Base-by-base conservation (phyloP, 2,888 invertebrate genomes). In the Heliconius aoede region DNA sequence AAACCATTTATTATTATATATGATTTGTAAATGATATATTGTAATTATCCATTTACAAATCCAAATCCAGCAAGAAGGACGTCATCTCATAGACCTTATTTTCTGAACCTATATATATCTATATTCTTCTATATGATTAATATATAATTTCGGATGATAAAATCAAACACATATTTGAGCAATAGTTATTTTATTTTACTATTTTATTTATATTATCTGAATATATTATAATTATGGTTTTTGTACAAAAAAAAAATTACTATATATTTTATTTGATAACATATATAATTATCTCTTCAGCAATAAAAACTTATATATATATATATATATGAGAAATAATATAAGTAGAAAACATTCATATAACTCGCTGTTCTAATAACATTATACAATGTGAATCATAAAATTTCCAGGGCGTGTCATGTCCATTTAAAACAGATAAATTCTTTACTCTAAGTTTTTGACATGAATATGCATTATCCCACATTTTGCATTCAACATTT, bases 151-250 rank as follows among this genome's bases (percentile, higher is more conserved):
- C 32, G 32, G 9, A 32, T 32, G 9, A 58, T 26, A 24, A 58
- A 69, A 51, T 69, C 9, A 69, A 69, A 69, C 68, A 51, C 28
- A 69, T 8, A 4, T 24, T 28, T 28, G 51, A 69, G 68, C 68
- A 69, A 68, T 69, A 51, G n/a, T 69, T 30, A 26, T 24, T 69
- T 28, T 69, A 69, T 69, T 55, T 26, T 30, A 4, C 30, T 46
- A 51, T 30, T 46, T 46, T 5, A n/a, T 46, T 15, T 68, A 40
- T 46, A 68, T 32, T 21, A 7, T 46, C 18, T 5, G 46, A 64
- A 32, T 69, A 69, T 69, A 69, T 69, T 69, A 68, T 51, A 51
- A 51, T 28, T 26, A 69, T 30, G 55, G n/a, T n/a, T 51, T n/a
- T 69, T 69, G 51, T 69, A 69, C 68, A 69, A 28, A 30, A 67